Percentiles rank a stretch among this genome's conserved stretches.
Conservation (phyloP, 92 coral and sea anemone genomes). For the Porites divaricata region DNA sequence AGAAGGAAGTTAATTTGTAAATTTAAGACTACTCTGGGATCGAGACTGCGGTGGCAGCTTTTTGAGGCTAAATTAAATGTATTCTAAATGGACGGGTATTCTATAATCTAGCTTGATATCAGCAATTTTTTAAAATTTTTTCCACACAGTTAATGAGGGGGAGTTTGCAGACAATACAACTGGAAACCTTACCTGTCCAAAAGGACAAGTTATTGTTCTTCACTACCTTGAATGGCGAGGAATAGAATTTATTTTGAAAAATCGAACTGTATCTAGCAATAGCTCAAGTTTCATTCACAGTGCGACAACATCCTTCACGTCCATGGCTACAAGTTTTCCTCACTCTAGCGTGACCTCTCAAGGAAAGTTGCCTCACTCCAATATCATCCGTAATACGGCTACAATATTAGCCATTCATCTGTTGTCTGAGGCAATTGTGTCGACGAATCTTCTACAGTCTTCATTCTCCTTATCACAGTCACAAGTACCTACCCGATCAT, state of each 20-base stretch:
- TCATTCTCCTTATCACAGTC: not conserved
- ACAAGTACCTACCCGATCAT: not conserved
- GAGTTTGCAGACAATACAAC: not conserved
- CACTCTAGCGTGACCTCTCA: not conserved
- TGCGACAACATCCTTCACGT: not conserved
- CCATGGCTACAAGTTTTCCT: not conserved
- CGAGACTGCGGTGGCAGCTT: too few relatives aligned
- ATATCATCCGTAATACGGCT: not conserved
- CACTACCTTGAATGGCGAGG: constrained; percentile 35
- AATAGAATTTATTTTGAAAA: constrained; percentile 22
- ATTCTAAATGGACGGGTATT: too few relatives aligned
- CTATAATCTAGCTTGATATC: too few relatives aligned
- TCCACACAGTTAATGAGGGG: constrained; percentile 19
- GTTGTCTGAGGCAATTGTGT: not conserved
- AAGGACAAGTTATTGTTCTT: constrained; percentile 16
- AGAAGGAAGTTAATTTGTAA: too few relatives aligned
- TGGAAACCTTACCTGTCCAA: constrained; percentile 9
- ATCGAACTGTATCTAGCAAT: not conserved
- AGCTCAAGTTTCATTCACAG: not conserved
- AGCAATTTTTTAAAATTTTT: not conserved
- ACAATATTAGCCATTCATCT: not conserved
- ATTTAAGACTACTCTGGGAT: too few relatives aligned
- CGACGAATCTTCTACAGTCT: not conserved
- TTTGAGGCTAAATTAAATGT: too few relatives aligned
- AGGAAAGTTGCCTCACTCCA: not conserved